These are phyloP conservation scores for Microplitis deprimator DNA, from an alignment of 2,888 invertebrate species.

Conservation along the genomic window DNA sequence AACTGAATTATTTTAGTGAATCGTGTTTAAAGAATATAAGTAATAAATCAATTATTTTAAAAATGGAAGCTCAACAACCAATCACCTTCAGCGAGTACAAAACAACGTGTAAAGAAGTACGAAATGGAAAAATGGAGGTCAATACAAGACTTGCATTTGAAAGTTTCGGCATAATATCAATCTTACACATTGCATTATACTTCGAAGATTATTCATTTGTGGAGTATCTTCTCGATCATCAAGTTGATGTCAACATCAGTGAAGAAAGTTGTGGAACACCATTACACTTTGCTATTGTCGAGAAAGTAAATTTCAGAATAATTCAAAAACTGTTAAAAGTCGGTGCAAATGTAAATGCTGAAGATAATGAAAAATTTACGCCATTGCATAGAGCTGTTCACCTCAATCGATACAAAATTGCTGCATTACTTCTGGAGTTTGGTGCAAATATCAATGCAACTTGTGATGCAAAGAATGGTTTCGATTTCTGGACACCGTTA, in stretches of 20 bases:
- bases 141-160: background rate
- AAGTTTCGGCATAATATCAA: background rate
- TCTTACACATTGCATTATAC: background rate
- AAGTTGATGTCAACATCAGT: background rate
- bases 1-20: too few species aligned
- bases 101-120: background rate
- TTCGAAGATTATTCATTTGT: background rate
- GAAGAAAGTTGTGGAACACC: background rate
- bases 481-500: background rate
- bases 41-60: background rate
- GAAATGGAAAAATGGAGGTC: background rate
- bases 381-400: background rate
- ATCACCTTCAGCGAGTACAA: background rate
- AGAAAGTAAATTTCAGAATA: background rate
- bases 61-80: background rate
- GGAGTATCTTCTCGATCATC: background rate
- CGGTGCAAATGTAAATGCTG: background rate
- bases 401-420: background rate
- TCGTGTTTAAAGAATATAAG: too few species aligned
- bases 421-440: background rate
- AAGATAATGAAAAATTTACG: background rate
- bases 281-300: background rate
- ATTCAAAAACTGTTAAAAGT: background rate
- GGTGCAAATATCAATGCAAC: background rate
- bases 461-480: background rate